These are phyloP conservation scores for Laterallus jamaicensis DNA, from an alignment of 2,113 vertebrate genomes.

Conservation along the genomic window DNA sequence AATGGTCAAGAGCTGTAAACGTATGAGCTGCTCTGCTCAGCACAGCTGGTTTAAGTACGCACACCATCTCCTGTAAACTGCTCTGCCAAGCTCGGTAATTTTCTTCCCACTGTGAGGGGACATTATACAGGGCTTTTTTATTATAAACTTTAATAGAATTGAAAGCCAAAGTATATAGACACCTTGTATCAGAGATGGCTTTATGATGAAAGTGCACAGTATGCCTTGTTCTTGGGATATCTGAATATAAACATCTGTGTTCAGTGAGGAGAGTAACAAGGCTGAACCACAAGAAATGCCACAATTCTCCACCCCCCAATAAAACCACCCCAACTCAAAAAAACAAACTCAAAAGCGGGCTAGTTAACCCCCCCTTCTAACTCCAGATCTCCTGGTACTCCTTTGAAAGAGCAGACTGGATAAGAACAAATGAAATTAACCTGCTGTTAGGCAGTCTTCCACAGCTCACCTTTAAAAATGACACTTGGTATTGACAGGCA, in stretches of 20 bases:
- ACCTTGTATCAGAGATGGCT: not conserved
- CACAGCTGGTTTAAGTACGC: not conserved
- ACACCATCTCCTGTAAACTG: not conserved
- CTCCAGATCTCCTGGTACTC: not conserved
- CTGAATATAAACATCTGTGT: not conserved
- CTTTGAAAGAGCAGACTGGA: not conserved
- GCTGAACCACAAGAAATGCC: not conserved
- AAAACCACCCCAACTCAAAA: not conserved
- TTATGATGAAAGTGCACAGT: not conserved
- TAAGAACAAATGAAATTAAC: not conserved
- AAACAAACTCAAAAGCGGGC: not conserved
- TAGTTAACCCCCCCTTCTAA: not conserved
- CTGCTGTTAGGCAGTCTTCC: not conserved
- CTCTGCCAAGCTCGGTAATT: slow-evolving; percentile 1
- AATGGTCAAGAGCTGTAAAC: not conserved
- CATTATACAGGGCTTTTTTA: slow-evolving; percentile 36
- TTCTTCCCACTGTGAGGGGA: not conserved
- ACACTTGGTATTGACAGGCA: not conserved
- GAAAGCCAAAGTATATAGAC: not conserved
- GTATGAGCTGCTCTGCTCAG: not conserved
- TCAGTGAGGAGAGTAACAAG: not conserved
- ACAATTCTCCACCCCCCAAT: not conserved
- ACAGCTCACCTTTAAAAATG: not conserved
- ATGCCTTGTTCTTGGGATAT: not conserved
- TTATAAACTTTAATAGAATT: not conserved